These are phyloP conservation scores for Ophiothrix spiculata DNA, from an alignment of 35 echinoderm and acorn worm species.

Conservation along the genomic window DNA sequence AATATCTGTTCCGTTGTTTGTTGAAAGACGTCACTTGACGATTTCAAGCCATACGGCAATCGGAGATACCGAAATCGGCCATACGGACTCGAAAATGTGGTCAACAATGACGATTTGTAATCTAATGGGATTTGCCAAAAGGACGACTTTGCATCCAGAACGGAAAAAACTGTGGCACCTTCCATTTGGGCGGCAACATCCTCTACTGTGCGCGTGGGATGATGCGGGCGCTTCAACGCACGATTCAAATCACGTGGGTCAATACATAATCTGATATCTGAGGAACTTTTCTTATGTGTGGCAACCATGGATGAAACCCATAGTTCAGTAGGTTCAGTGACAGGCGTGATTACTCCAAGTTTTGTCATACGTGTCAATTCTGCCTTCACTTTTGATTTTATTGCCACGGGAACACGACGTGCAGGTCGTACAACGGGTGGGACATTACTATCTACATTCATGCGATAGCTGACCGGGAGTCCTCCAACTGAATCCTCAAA, in stretches of 20 bases:
- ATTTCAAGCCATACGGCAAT: conserved; percentile 25
- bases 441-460: conserved; percentile 1
- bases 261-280: conserved; percentile 49
- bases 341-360: conserved; percentile 18
- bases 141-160: conserved; percentile 28
- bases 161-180: conserved; percentile 28
- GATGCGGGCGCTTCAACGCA: conserved; percentile 49
- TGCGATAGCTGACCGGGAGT: neutral
- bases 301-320: conserved; percentile 60
- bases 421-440: conserved; percentile 36
- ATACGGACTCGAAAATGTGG: conserved; percentile 21
- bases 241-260: conserved; percentile 39
- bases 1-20: conserved; percentile 1
- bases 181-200: conserved; percentile 22
- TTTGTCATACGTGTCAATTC: conserved; percentile 32
- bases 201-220: conserved; percentile 54
- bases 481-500: neutral
- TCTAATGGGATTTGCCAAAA: conserved; percentile 56
- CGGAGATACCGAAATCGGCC: conserved; percentile 33
- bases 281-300: conserved; percentile 28
- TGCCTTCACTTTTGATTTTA: conserved; percentile 37
- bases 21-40: conserved; percentile 25
- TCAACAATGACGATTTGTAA: conserved; percentile 32
- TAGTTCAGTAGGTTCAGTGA: conserved; percentile 31
- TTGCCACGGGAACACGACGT: conserved; percentile 36